Percentiles rank a stretch among this genome's conserved stretches.
These are phyloP conservation scores for Cataglyphis albicans DNA, from an alignment of 2,888 invertebrate species.

Conservation along the genomic window DNA sequence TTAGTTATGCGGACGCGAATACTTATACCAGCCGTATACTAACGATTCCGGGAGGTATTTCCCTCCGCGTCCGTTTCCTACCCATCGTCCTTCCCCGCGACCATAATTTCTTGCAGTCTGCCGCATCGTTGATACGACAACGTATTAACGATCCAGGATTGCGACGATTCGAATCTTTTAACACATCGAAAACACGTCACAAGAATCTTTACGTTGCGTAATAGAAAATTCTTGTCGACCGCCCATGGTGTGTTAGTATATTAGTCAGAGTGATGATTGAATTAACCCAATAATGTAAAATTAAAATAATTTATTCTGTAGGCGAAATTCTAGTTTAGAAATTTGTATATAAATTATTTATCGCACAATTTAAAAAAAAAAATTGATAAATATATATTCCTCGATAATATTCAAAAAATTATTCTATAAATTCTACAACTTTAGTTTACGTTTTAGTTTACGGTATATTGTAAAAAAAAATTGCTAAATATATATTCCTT, in stretches of 20 bases:
- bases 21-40: constrained; percentile 66
- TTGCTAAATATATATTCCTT: neutral
- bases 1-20: constrained; percentile 66
- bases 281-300: neutral
- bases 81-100: neutral
- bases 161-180: constrained; percentile 10
- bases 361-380: neutral
- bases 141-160: neutral
- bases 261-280: constrained; percentile 3
- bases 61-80: neutral
- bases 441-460: neutral
- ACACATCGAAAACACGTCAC: neutral
- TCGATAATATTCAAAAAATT: neutral
- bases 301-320: neutral
- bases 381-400: neutral
- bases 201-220: neutral
- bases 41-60: constrained; percentile 66
- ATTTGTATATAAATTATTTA: neutral
- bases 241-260: neutral
- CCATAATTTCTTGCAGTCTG: constrained; percentile 10
- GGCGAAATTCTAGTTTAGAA: neutral
- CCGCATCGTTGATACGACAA: neutral
- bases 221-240: neutral
- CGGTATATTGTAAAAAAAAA: too few relatives aligned
- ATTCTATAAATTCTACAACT: neutral